Evolutionary conservation across 2,113 vertebrate genomes (phyloP), one percentile per base, ranked within the genome.

Genomic region (Diphyllodes magnificus): DNA sequence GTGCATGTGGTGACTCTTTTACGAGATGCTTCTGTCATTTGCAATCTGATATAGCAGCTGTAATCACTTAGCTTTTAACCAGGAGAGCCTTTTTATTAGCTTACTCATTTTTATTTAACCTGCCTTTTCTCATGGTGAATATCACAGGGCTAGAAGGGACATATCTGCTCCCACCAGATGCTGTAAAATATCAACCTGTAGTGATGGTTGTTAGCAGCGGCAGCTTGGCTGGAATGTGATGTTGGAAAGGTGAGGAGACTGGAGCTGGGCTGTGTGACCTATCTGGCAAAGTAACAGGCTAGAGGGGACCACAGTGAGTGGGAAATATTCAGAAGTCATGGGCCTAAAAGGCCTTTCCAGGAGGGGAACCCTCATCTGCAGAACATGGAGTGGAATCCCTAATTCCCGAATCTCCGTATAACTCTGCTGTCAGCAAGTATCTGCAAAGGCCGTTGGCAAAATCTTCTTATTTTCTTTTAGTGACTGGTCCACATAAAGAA

Each of bases 41-140:
- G 71, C 92, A 92, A 61, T 89, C 82, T 68, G 71, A 70, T 82
- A 10, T 6, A 91, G 81, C 86, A 84, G 83, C 90, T 93, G 68
- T 90, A 94, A 89, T 96, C 90, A 77, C 71, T 82, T 54, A 57
- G 85, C 79, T 94, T 96, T 96, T 89, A 95, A 89, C 63, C 84
- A 75, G 71, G 57, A 92, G 79, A 80, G 73, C 45, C 76, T 93
- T 94, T 93, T 90, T 87, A 95, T 94, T 96, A 93, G 81, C 91
- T 91, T 91, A 50, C 70, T 95, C 94, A 70, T 94, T 94, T 96
- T 90, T 88, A 85, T 94, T 91, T 94, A 77, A 83, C 79, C 90
- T 47, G 8, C 85, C 68, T 95, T 92, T 91, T 81, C 96, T 95
- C 82, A 51, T 77, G 71, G 79, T 94, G 75, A 66, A 1, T 86